Evolutionary conservation across 2,797 vertebrate genomes (phyloP).

Genomic region (Pantherophis vulpinus): DNA sequence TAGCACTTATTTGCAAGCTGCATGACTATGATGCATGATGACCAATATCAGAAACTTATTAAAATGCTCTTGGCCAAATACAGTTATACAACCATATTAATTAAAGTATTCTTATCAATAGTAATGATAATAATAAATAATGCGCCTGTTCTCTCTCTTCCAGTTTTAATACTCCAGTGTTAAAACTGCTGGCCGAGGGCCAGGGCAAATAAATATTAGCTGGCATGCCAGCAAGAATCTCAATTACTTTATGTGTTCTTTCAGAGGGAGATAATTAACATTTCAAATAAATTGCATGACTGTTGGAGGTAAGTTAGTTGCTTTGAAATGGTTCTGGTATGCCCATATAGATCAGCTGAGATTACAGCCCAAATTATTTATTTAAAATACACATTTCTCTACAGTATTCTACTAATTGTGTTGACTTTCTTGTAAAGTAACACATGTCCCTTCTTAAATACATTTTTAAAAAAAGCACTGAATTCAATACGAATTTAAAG

Average conservation of each 20-base stretch:
- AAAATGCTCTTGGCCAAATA: slow-evolving; percentile 30
- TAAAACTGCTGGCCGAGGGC: neutral
- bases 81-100: slow-evolving; percentile 26
- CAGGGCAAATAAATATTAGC: neutral
- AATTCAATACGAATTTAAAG: slow-evolving; percentile 2
- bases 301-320: neutral
- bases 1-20: slow-evolving; percentile 44
- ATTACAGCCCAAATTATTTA: neutral
- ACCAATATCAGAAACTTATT: slow-evolving; percentile 43
- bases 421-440: slow-evolving; percentile 12
- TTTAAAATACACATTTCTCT: slow-evolving; percentile 31
- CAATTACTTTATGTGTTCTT: slow-evolving; percentile 20
- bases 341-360: neutral
- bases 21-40: slow-evolving; percentile 33
- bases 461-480: neutral
- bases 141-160: neutral
- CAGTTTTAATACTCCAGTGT: slow-evolving; percentile 15
- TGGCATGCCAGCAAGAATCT: slow-evolving; percentile 5
- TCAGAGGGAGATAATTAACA: slow-evolving; percentile 7
- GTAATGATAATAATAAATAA: neutral
- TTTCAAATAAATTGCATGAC: slow-evolving; percentile 31
- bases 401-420: slow-evolving; percentile 1
- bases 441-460: neutral
- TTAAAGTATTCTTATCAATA: neutral
- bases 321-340: neutral